Percentiles rank a stretch among this genome's conserved stretches.
phyloP scores from a whole-genome alignment of 2,113 vertebrate species.

The Siniperca chuatsi region DNA sequence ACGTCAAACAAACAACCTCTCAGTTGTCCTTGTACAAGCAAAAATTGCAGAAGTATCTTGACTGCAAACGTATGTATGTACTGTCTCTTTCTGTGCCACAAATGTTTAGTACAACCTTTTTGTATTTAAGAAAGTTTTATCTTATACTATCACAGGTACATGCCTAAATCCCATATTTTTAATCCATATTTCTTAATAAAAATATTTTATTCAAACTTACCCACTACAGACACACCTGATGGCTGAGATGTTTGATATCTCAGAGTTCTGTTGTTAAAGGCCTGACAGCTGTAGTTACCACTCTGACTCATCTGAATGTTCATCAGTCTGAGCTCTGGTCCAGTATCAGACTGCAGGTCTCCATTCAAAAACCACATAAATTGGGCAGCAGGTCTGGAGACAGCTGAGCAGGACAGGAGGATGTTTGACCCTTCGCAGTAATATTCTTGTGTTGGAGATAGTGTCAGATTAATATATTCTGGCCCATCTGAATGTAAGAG shows the following conservation, averaged over 20 bases:
- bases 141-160: too few species aligned
- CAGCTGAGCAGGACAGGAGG: slow-evolving; percentile 61
- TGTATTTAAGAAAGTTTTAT: too few species aligned
- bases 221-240: slow-evolving; percentile 41
- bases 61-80: too few species aligned
- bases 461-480: slow-evolving; percentile 41
- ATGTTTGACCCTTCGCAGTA: slow-evolving; percentile 58
- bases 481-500: slow-evolving; percentile 58
- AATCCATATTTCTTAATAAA: too few species aligned
- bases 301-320: slow-evolving; percentile 59
- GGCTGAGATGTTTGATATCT: slow-evolving; percentile 52
- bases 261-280: slow-evolving; percentile 65
- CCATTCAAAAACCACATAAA: slow-evolving; percentile 68
- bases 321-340: slow-evolving; percentile 51
- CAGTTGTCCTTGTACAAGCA: too few species aligned
- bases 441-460: slow-evolving; percentile 14
- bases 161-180: too few species aligned
- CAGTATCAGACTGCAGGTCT: slow-evolving; percentile 5
- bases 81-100: too few species aligned
- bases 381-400: slow-evolving; percentile 21
- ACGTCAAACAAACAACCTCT: too few species aligned
- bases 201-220: slow-evolving; percentile 44
- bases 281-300: slow-evolving; percentile 74
- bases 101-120: too few species aligned
- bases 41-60: too few species aligned